phyloP scores from a whole-genome alignment of 1,140 invertebrate species.

The Bombus confusus region DNA sequence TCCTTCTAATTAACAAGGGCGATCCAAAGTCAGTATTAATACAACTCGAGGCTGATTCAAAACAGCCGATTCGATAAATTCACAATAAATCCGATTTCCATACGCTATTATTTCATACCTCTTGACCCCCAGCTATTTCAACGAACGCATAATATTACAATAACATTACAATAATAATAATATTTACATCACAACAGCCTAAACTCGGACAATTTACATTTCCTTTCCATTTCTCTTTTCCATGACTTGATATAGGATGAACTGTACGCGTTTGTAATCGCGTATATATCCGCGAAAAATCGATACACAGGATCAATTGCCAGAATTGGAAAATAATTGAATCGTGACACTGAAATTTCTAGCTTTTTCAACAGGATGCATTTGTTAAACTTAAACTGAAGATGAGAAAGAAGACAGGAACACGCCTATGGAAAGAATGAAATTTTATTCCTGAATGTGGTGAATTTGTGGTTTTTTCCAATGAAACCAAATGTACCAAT shows the following conservation, averaged over 20 bases:
- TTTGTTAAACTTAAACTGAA: background rate
- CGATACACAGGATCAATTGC: conserved; percentile 8
- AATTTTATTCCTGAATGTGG: background rate
- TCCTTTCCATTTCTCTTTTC: conserved; percentile 41
- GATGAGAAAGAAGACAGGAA: background rate
- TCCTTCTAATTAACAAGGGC: too few relatives aligned
- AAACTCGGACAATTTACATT: conserved; percentile 60
- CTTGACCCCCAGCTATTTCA: conserved; percentile 43
- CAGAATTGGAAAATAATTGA: conserved; percentile 18
- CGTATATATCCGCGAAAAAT: conserved; percentile 36
- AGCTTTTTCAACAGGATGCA: background rate
- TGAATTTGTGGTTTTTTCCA: background rate
- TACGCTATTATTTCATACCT: conserved; percentile 30
- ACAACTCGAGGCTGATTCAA: too few relatives aligned
- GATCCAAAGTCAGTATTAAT: too few relatives aligned
- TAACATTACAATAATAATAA: too few relatives aligned
- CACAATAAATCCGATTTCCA: conserved; percentile 37
- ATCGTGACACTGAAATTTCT: background rate
- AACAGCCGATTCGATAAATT: conserved; percentile 23
- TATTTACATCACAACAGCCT: conserved; percentile 56
- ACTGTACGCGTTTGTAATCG: background rate
- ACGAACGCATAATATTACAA: too few relatives aligned
- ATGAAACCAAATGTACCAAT: background rate
- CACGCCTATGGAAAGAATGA: background rate
- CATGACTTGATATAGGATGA: background rate